Evolutionary conservation across 2,888 invertebrate species (phyloP).

Genomic region (Cactoblastis cactorum): DNA sequence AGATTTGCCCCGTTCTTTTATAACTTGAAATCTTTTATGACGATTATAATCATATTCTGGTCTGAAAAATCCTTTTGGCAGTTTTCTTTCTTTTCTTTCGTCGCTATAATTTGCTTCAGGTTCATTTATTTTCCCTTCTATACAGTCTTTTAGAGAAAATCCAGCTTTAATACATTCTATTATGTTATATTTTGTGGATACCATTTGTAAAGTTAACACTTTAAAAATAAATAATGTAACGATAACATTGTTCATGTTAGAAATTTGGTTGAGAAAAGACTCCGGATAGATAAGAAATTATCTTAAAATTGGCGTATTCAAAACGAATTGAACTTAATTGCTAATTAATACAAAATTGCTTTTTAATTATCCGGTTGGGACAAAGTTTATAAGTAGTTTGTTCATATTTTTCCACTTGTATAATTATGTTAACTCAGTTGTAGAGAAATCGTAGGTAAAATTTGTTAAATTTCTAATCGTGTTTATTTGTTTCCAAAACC

Average conservation of each 20-base stretch:
- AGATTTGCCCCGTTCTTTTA: not conserved
- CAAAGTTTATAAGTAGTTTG: not conserved
- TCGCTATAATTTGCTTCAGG: not conserved
- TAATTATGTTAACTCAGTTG: no score
- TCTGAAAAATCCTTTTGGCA: not conserved
- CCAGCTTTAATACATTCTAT: conserved; percentile 13
- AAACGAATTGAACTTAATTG: not conserved
- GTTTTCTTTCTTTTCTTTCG: not conserved
- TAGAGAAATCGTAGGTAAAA: no score
- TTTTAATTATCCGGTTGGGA: not conserved
- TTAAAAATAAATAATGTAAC: not conserved
- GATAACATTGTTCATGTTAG: not conserved
- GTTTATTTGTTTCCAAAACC: no score
- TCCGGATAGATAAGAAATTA: not conserved
- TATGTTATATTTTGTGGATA: conserved; percentile 15
- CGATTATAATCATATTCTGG: not conserved
- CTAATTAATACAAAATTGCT: not conserved
- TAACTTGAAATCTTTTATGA: not conserved
- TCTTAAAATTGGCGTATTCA: not conserved
- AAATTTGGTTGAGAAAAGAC: not conserved
- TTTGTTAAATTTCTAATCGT: no score
- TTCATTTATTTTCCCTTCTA: not conserved
- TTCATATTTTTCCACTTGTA: no score
- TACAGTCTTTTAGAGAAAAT: not conserved
- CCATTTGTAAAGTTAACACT: not conserved